Percentiles rank a stretch among this genome's conserved stretches.
Evolutionary conservation across 2,113 vertebrate species (phyloP).

Genomic region (Atherinomorus stipes): DNA sequence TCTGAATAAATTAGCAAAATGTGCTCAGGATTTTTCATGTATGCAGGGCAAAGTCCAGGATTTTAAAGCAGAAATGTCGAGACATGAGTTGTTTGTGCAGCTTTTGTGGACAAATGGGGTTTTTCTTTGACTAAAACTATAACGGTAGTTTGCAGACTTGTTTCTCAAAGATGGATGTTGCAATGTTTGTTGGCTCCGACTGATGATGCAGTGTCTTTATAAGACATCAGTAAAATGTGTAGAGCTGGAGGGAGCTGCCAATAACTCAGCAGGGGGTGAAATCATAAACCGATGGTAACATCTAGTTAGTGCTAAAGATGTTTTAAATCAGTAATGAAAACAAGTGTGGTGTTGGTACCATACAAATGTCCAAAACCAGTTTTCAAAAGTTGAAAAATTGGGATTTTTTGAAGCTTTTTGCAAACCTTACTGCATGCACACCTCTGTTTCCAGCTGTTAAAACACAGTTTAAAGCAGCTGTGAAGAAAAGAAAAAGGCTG

Average conservation of each 20-base stretch:
- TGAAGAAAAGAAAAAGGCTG: conserved; percentile 20
- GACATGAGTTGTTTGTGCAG: too few relatives aligned
- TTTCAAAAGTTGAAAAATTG: neutral
- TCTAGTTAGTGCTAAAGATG: neutral
- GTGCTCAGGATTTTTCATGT: conserved; percentile 9
- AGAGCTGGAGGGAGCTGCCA: conserved; percentile 3
- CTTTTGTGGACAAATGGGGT: neutral
- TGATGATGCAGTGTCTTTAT: neutral
- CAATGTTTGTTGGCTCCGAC: neutral
- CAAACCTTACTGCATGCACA: conserved; percentile 7
- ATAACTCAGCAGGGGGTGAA: conserved; percentile 11
- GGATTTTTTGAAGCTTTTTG: neutral
- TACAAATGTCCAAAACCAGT: conserved; percentile 1
- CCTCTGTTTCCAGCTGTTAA: conserved; percentile 31
- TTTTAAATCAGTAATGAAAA: conserved; percentile 1
- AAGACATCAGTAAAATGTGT: neutral
- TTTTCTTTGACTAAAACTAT: neutral
- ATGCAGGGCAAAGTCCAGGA: too few relatives aligned
- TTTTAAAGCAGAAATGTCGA: neutral
- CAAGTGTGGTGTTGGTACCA: neutral
- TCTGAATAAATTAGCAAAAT: conserved; percentile 23
- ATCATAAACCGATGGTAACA: conserved; percentile 6
- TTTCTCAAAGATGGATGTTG: neutral
- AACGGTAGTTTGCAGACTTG: too few relatives aligned
- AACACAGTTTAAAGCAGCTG: conserved; percentile 38